Evolutionary conservation across 1,140 invertebrate genomes (phyloP).

Genomic region (Colletes gigas): DNA sequence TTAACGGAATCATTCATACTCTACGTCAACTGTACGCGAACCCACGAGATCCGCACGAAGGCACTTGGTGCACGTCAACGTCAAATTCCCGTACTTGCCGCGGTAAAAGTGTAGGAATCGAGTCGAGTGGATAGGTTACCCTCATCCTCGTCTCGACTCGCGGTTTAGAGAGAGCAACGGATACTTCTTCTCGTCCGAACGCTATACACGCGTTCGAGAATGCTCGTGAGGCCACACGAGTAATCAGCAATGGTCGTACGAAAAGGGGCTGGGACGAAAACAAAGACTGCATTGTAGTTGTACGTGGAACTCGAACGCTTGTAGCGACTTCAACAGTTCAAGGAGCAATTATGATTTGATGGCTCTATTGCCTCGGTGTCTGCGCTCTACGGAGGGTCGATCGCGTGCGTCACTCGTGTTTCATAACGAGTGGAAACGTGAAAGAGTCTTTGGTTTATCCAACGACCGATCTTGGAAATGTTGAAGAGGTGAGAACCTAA

Average conservation of each 20-base stretch:
- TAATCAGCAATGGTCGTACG: slow-evolving; percentile 45
- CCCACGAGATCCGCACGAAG: slow-evolving; percentile 41
- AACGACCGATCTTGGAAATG: slow-evolving; percentile 1
- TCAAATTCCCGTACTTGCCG: slow-evolving; percentile 47
- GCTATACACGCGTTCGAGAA: slow-evolving; percentile 32
- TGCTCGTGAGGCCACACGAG: slow-evolving; percentile 37
- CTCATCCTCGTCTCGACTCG: slow-evolving; percentile 8
- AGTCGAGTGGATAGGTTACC: slow-evolving; percentile 53
- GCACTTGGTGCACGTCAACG: slow-evolving; percentile 63
- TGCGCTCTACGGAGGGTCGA: not conserved
- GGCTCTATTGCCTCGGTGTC: slow-evolving; percentile 44
- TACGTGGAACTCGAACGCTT: slow-evolving; percentile 28
- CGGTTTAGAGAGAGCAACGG: slow-evolving; percentile 11
- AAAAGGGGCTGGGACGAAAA: slow-evolving; percentile 46
- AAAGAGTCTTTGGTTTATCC: not conserved
- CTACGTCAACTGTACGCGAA: slow-evolving; percentile 50
- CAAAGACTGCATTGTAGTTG: slow-evolving; percentile 58
- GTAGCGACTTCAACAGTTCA: slow-evolving; percentile 18
- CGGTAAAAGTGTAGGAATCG: slow-evolving; percentile 59
- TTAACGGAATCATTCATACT: slow-evolving; percentile 66
- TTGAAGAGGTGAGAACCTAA: not conserved
- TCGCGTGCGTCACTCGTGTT: slow-evolving; percentile 1
- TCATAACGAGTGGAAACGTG: not conserved
- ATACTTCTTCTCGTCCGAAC: slow-evolving; percentile 35
- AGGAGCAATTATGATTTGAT: slow-evolving; percentile 47